Evolutionary conservation across 2,888 invertebrate species (phyloP).

Genomic region (Drosophila melanocephala): DNA sequence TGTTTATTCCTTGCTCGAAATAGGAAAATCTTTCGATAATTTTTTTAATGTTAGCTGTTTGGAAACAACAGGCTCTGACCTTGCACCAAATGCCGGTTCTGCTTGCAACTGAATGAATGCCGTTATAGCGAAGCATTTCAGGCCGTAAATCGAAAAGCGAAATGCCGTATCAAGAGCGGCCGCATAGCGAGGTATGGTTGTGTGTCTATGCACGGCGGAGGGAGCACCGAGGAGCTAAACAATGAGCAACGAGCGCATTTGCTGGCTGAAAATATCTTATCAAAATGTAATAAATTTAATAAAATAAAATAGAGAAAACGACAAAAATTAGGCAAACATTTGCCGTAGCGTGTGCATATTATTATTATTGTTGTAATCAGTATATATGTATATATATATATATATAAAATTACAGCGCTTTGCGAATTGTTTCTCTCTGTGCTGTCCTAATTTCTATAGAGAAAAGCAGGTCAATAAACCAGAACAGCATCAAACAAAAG

Average conservation of each 20-base stretch:
- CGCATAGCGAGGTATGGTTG: background rate
- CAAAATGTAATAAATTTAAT: background rate
- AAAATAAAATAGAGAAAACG: background rate
- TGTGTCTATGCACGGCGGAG: conserved; percentile 23
- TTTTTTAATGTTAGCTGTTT: no score
- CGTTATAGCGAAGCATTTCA: no score
- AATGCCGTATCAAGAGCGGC: background rate
- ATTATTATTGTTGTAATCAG: conserved; percentile 31
- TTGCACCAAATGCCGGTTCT: no score
- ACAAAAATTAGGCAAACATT: conserved; percentile 4
- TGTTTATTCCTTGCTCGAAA: no score
- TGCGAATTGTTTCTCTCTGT: background rate
- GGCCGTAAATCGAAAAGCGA: no score
- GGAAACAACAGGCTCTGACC: no score
- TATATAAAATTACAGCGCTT: background rate
- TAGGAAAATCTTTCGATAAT: no score
- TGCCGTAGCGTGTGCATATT: conserved; percentile 28
- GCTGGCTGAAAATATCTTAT: conserved; percentile 78
- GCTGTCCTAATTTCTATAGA: background rate
- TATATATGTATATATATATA: background rate
- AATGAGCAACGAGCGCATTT: conserved; percentile 79
- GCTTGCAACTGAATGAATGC: no score
- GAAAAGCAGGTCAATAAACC: conserved; percentile 54
- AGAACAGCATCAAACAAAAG: conserved; percentile 18
- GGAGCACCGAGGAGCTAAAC: conserved; percentile 46